A percentile compares a stretch with the other conserved stretches of the same genome.
Conservation (phyloP, 2,797 vertebrate species). For the Poecile montanus region DNA sequence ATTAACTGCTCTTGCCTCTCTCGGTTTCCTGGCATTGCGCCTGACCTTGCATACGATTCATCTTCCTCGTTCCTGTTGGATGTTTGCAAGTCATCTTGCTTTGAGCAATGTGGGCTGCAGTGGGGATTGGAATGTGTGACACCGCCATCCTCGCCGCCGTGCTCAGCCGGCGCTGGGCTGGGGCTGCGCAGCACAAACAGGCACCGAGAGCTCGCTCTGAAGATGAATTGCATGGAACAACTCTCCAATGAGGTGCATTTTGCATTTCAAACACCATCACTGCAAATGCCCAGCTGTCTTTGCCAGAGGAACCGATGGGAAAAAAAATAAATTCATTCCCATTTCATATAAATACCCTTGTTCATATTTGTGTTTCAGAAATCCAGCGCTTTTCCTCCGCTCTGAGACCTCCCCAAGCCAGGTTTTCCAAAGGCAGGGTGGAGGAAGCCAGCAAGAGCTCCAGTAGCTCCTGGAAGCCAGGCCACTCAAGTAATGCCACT, state of each 20-base stretch:
- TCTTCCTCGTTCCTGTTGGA: constrained; percentile 32
- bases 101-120: constrained; percentile 20
- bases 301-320: background rate
- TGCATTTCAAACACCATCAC: constrained; percentile 41
- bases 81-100: constrained; percentile 64
- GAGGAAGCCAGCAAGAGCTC: background rate
- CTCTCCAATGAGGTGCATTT: constrained; percentile 27
- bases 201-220: background rate
- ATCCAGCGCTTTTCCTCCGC: background rate
- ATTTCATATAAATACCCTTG: background rate
- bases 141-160: background rate
- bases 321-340: background rate
- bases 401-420: background rate
- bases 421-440: background rate
- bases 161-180: background rate
- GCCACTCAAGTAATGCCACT: background rate
- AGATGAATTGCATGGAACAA: background rate
- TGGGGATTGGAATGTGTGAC: constrained; percentile 4
- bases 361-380: background rate
- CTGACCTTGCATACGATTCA: constrained; percentile 65
- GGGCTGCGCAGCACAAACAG: background rate
- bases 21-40: background rate
- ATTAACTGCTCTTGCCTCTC: constrained; percentile 54
- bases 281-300: constrained; percentile 47
- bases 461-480: background rate